Percentiles rank a stretch among this genome's conserved stretches.
Conservation (phyloP, 2,888 invertebrate species). For the Acronicta psi region DNA sequence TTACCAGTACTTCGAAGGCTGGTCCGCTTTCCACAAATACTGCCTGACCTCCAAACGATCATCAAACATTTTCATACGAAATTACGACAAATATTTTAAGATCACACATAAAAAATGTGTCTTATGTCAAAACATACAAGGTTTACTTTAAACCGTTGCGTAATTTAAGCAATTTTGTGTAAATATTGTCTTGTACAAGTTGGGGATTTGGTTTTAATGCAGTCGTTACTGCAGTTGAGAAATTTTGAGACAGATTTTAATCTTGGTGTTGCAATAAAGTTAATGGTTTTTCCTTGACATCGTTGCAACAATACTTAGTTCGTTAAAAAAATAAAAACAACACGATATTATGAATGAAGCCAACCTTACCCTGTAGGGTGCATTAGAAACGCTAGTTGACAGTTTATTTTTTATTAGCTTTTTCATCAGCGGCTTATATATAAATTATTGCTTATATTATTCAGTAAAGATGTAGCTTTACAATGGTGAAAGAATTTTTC, state of each 20-base stretch:
- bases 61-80: constrained; percentile 7
- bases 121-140: constrained; percentile 28
- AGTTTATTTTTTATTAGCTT: no score
- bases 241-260: constrained; percentile 43
- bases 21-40: constrained; percentile 30
- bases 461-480: no score
- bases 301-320: no score
- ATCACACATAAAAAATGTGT: constrained; percentile 21
- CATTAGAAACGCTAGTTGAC: no score
- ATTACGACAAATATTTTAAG: constrained; percentile 38
- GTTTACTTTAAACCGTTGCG: constrained; percentile 29
- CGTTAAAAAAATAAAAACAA: no score
- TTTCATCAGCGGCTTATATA: no score
- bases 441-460: no score
- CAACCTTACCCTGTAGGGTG: no score
- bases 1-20: constrained; percentile 23
- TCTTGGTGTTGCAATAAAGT: constrained; percentile 23
- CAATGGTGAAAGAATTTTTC: no score
- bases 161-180: constrained; percentile 25
- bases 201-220: constrained; percentile 25
- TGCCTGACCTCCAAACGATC: constrained; percentile 33
- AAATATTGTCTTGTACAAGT: constrained; percentile 32
- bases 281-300: constrained; percentile 44
- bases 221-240: constrained; percentile 47
- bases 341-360: no score